A percentile compares a stretch with the other conserved stretches of the same genome.
phyloP scores from a whole-genome alignment of 1,140 invertebrate genomes.

The Paramacrobiotus metropolitanus region DNA sequence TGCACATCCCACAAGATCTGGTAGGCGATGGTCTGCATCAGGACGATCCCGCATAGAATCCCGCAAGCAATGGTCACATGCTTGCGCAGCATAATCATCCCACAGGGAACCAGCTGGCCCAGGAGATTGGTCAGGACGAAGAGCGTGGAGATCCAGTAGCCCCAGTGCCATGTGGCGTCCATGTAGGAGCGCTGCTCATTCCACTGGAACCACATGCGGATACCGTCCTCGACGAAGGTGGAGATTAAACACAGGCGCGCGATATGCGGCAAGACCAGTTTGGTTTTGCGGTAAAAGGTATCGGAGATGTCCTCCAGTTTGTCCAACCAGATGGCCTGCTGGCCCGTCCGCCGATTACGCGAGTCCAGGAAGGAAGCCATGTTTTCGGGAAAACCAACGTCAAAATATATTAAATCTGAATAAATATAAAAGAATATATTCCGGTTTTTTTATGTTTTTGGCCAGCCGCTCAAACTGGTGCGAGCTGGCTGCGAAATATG shows the following conservation, averaged over 20 bases:
- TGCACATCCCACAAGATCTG: constrained; percentile 95
- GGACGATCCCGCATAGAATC: constrained; percentile 80
- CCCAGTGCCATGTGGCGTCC: constrained; percentile 93
- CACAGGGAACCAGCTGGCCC: constrained; percentile 79
- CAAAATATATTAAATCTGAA: no score
- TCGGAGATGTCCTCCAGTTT: background rate
- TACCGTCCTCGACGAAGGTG: constrained; percentile 95
- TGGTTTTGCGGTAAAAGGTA: constrained; percentile 24
- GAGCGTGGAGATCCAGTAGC: constrained; percentile 65
- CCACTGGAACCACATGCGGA: constrained; percentile 99
- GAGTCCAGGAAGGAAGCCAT: constrained; percentile 2
- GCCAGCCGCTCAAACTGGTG: no score
- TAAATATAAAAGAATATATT: no score
- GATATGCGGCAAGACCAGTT: constrained; percentile 76
- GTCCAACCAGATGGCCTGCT: background rate
- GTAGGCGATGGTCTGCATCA: constrained; percentile 44
- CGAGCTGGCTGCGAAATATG: no score
- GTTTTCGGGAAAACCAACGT: no score
- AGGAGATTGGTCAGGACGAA: constrained; percentile 81
- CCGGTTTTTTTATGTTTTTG: no score
- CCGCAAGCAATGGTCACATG: constrained; percentile 84
- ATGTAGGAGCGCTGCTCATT: constrained; percentile 82
- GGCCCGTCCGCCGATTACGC: background rate
- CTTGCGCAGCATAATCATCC: constrained; percentile 76
- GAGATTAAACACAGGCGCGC: constrained; percentile 91